Evolutionary conservation across 2,113 vertebrate species (phyloP).

Genomic region (Pungitius pungitius): DNA sequence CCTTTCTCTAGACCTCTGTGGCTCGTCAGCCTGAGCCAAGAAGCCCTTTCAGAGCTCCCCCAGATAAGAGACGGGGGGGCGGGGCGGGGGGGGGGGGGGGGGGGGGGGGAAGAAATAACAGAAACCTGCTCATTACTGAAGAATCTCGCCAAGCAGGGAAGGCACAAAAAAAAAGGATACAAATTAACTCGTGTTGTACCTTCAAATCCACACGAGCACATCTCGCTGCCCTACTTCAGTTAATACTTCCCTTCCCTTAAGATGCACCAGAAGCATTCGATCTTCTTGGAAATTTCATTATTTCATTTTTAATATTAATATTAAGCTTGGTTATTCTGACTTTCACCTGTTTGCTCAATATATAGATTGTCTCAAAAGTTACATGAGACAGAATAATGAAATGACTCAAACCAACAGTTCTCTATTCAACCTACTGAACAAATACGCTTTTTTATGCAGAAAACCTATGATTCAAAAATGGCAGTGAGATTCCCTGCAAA

Average conservation of each 20-base stretch:
- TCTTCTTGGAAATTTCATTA: too few relatives aligned
- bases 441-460: background rate
- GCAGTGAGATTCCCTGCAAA: background rate
- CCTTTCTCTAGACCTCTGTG: constrained; percentile 23
- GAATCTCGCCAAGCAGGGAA: constrained; percentile 38
- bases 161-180: constrained; percentile 62
- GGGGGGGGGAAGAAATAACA: constrained; percentile 40
- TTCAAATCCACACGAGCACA: constrained; percentile 45
- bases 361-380: background rate
- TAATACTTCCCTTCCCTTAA: constrained; percentile 42
- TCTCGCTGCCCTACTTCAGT: constrained; percentile 43
- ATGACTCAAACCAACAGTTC: background rate
- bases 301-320: background rate
- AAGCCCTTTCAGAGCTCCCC: constrained; percentile 34
- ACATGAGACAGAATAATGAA: background rate
- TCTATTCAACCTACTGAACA: background rate
- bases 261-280: constrained; percentile 12
- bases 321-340: background rate
- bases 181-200: constrained; percentile 60
- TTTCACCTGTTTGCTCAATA: background rate
- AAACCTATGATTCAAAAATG: background rate
- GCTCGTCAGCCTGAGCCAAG: constrained; percentile 46
- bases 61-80: constrained; percentile 45
- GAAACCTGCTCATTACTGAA: constrained; percentile 66
- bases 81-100: too few relatives aligned